Percentiles rank a stretch among this genome's conserved stretches.
These are phyloP conservation scores for Lasioglossum marginatum DNA, from an alignment of 2,888 invertebrate species.

Conservation along the genomic window DNA sequence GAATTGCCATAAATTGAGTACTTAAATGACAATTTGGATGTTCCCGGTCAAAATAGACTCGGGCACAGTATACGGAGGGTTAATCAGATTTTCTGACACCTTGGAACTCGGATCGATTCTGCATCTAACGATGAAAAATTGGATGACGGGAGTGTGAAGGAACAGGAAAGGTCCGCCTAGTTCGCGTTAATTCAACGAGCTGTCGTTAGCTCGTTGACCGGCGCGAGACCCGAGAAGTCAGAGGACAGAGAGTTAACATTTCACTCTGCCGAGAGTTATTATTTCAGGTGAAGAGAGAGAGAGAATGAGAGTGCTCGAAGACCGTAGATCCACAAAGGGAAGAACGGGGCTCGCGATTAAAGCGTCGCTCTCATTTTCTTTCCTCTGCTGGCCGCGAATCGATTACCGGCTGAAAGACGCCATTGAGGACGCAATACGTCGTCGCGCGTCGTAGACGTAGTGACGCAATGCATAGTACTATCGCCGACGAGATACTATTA, in stretches of 20 bases:
- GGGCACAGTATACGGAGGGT: too few species aligned
- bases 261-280: constrained; percentile 37
- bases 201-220: constrained; percentile 18
- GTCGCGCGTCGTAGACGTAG: constrained; percentile 32
- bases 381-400: constrained; percentile 49
- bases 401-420: constrained; percentile 53
- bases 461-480: constrained; percentile 49
- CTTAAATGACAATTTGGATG: too few species aligned
- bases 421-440: constrained; percentile 44
- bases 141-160: neutral
- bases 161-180: neutral
- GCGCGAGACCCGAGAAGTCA: neutral
- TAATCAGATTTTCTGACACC: too few species aligned
- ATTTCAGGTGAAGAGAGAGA: constrained; percentile 24
- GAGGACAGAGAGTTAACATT: constrained; percentile 15
- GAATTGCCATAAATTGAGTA: too few species aligned
- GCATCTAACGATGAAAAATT: neutral
- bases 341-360: constrained; percentile 29
- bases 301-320: constrained; percentile 9
- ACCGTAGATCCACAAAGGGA: constrained; percentile 30
- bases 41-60: too few species aligned
- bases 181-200: constrained; percentile 24
- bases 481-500: neutral
- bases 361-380: constrained; percentile 46
- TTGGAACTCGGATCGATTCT: neutral